phyloP scores from a whole-genome alignment of 2,113 vertebrate species.

The Meles meles region DNA sequence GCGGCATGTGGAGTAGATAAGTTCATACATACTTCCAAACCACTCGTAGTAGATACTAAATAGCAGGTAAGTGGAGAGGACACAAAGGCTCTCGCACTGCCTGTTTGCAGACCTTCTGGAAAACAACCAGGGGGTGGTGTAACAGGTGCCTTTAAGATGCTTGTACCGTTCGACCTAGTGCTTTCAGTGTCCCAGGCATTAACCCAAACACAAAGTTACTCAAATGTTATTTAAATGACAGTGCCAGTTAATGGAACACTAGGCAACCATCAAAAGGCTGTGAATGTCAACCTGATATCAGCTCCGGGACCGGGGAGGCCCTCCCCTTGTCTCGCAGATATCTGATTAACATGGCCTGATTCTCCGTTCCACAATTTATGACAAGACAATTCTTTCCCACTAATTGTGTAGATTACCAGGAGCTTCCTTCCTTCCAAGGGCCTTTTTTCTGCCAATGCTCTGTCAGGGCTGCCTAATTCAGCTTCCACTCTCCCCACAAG shows the following conservation, averaged over 20 bases:
- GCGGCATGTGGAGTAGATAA: not conserved
- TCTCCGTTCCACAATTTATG: not conserved
- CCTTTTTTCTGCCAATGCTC: not conserved
- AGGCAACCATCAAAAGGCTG: not conserved
- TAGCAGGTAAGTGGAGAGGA: accelerated
- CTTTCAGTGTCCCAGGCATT: not conserved
- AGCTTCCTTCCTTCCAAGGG: not conserved
- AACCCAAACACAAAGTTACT: not conserved
- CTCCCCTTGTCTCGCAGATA: not conserved
- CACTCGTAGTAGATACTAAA: not conserved
- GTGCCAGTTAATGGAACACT: not conserved
- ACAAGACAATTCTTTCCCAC: not conserved
- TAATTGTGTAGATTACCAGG: not conserved
- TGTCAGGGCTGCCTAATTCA: not conserved
- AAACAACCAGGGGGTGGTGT: not conserved
- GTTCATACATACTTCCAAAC: too few relatives aligned
- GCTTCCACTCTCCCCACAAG: not conserved
- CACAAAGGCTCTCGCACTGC: not conserved
- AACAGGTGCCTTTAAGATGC: not conserved
- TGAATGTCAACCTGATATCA: not conserved
- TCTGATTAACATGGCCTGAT: not conserved
- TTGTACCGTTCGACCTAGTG: not conserved
- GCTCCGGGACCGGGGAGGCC: not conserved
- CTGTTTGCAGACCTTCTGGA: not conserved
- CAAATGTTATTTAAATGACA: not conserved